Conservation (phyloP, 2,113 vertebrate species). For the Zosterops hypoxanthus region DNA sequence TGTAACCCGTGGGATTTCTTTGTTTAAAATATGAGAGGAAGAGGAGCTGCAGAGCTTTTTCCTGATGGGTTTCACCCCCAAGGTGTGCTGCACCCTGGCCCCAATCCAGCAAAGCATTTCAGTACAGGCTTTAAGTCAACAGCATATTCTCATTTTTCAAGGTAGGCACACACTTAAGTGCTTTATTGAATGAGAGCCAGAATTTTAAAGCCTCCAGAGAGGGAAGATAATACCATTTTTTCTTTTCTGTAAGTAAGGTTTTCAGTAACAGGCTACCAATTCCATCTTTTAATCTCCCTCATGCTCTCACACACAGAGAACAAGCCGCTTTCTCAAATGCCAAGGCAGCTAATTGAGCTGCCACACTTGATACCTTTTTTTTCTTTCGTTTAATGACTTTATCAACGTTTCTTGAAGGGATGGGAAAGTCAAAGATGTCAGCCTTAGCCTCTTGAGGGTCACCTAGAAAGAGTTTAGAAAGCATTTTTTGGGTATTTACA, state of each 20-base stretch:
- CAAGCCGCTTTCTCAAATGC: slow-evolving; percentile 4
- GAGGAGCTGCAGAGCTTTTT: slow-evolving; percentile 9
- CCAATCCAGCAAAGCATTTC: slow-evolving; percentile 15
- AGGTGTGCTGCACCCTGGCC: slow-evolving; percentile 50
- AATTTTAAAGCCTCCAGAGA: slow-evolving; percentile 45
- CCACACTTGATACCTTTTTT: slow-evolving; percentile 69
- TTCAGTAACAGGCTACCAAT: slow-evolving; percentile 44
- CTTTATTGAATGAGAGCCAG: slow-evolving; percentile 55
- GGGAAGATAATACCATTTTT: slow-evolving; percentile 48
- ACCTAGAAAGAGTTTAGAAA: slow-evolving; percentile 49
- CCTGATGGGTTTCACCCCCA: not conserved
- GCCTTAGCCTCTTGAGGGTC: not conserved
- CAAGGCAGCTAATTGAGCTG: slow-evolving; percentile 7
- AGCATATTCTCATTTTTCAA: slow-evolving; percentile 42
- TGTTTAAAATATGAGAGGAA: not conserved
- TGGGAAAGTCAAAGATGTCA: slow-evolving; percentile 66
- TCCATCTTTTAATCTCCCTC: slow-evolving; percentile 31
- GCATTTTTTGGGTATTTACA: not conserved
- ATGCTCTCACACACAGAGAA: not conserved
- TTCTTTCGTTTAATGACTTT: slow-evolving; percentile 62
- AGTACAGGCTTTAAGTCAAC: slow-evolving; percentile 40
- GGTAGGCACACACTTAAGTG: slow-evolving; percentile 55
- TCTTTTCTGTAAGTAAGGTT: slow-evolving; percentile 29
- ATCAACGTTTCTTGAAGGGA: slow-evolving; percentile 36
- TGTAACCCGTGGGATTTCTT: not conserved